Percentiles rank a stretch among this genome's conserved stretches.
Evolutionary conservation across 2,113 vertebrate genomes (phyloP).

Genomic region (Aythya baeri): DNA sequence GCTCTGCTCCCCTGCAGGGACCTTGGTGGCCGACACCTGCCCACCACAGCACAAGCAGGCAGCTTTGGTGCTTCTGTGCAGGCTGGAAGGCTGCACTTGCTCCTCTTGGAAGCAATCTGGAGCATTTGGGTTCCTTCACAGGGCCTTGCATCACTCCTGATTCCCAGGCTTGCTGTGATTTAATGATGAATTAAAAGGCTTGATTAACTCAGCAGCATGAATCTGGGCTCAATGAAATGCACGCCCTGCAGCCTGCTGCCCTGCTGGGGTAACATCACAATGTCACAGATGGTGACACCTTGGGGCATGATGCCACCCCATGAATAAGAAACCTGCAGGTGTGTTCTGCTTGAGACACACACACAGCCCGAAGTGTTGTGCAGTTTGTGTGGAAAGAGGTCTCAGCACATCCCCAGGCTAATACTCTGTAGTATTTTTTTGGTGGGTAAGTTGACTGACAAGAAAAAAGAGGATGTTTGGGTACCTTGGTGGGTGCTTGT

Average conservation of each 20-base stretch:
- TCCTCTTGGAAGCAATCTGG: neutral
- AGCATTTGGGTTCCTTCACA: neutral
- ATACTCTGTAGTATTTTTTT: rapidly evolving
- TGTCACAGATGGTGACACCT: rapidly evolving
- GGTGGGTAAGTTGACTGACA: neutral
- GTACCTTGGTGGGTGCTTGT: rapidly evolving
- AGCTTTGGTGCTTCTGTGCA: neutral
- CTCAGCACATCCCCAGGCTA: rapidly evolving
- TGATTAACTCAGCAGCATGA: neutral
- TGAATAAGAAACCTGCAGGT: rapidly evolving
- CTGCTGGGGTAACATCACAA: neutral
- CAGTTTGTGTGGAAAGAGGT: rapidly evolving
- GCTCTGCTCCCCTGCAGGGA: neutral
- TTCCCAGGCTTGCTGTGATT: neutral
- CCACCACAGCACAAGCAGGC: rapidly evolving
- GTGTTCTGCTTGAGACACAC: neutral
- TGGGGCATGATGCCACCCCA: neutral
- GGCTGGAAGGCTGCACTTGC: neutral
- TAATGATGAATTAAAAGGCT: neutral
- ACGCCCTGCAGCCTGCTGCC: rapidly evolving
- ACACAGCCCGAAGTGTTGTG: rapidly evolving
- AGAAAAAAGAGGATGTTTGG: rapidly evolving
- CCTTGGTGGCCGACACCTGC: neutral
- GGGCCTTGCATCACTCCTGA: neutral
- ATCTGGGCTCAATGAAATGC: neutral